These are phyloP conservation scores for Vireo griseus DNA, from an alignment of 2,797 vertebrate genomes.

Conservation along the genomic window DNA sequence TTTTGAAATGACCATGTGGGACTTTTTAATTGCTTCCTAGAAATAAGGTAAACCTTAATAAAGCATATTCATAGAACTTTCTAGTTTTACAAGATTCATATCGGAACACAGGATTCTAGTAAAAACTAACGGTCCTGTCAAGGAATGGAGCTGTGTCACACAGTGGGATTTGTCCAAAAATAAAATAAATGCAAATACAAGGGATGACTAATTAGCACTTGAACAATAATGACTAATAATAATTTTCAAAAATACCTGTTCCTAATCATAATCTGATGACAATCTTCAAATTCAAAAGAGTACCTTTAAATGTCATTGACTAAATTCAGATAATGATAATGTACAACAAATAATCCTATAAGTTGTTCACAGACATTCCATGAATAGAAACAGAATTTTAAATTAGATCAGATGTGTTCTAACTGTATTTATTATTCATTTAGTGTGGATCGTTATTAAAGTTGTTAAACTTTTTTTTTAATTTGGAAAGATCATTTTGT, in stretches of 20 bases:
- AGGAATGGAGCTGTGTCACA: not conserved
- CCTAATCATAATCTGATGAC: not conserved
- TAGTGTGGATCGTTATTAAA: not conserved
- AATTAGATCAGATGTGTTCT: not conserved
- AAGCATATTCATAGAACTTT: not conserved
- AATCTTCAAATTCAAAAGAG: not conserved
- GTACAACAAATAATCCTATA: not conserved
- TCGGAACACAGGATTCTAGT: not conserved
- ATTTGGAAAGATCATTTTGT: not conserved
- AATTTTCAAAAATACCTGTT: conserved; percentile 13
- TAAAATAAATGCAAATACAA: not conserved
- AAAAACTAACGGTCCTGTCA: not conserved
- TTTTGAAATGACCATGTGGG: not conserved
- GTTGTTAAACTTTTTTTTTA: not conserved
- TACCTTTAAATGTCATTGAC: not conserved
- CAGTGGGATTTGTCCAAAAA: not conserved
- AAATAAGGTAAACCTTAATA: not conserved
- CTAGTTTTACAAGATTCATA: not conserved
- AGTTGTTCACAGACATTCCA: not conserved
- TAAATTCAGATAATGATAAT: not conserved
- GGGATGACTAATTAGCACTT: not conserved
- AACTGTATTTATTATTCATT: not conserved
- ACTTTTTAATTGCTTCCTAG: not conserved
- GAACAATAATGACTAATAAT: not conserved
- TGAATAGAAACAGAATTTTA: not conserved